Percentiles rank a stretch among this genome's conserved stretches.
Conservation (phyloP, 2,113 vertebrate species). For the Pica pica region DNA sequence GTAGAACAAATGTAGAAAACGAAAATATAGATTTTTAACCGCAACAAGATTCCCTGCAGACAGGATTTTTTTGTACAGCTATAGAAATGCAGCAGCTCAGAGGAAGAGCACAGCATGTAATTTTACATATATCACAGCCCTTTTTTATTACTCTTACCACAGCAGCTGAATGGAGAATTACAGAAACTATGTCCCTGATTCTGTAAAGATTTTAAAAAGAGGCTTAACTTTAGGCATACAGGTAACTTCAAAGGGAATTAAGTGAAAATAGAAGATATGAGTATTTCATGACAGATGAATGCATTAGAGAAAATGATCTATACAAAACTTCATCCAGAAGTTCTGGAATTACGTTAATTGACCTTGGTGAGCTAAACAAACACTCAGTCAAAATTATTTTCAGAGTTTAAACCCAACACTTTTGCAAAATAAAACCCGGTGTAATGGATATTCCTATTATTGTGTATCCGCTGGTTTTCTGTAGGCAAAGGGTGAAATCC, state of each 20-base stretch:
- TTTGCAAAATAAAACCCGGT: neutral
- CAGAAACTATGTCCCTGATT: slow-evolving; percentile 1
- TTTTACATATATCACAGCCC: slow-evolving; percentile 33
- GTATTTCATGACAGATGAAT: neutral
- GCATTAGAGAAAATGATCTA: slow-evolving; percentile 7
- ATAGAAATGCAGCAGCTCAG: slow-evolving; percentile 2
- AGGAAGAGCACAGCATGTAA: slow-evolving; percentile 35
- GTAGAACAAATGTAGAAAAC: slow-evolving; percentile 29
- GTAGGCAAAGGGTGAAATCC: neutral
- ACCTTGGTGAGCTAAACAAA: slow-evolving; percentile 28
- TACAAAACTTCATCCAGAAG: neutral
- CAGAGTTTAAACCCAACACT: neutral
- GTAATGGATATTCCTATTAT: neutral
- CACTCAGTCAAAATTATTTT: neutral
- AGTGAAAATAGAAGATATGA: neutral
- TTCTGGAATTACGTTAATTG: slow-evolving; percentile 30
- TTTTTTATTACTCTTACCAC: slow-evolving; percentile 23
- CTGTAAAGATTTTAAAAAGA: slow-evolving; percentile 36
- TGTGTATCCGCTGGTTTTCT: fast-evolving
- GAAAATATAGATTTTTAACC: slow-evolving; percentile 49
- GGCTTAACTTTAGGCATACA: slow-evolving; percentile 43
- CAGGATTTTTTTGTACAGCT: slow-evolving; percentile 24
- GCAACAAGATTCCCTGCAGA: slow-evolving; percentile 37
- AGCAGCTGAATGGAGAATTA: slow-evolving; percentile 46
- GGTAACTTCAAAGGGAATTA: slow-evolving; percentile 57